Percentiles rank a stretch among this genome's conserved stretches.
These are phyloP conservation scores for Burhinus bistriatus DNA, from an alignment of 2,113 vertebrate genomes.

Conservation along the genomic window DNA sequence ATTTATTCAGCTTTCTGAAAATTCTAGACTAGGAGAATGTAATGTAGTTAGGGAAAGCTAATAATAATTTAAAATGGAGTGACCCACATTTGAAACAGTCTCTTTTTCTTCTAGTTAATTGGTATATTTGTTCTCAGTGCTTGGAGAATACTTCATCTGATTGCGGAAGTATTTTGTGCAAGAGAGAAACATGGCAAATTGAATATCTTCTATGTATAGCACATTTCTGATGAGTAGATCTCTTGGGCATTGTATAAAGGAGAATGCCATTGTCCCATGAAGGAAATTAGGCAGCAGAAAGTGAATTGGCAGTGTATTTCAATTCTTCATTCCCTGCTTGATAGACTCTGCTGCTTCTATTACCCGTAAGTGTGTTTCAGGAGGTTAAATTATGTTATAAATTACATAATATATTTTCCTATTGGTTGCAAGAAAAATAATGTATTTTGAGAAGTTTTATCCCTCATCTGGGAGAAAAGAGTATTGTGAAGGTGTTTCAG, in stretches of 20 bases:
- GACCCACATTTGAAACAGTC: neutral
- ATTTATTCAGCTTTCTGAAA: constrained; percentile 1
- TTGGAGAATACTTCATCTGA: neutral
- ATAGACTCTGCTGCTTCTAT: neutral
- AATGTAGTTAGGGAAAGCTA: neutral
- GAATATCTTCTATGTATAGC: neutral
- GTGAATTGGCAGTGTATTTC: neutral
- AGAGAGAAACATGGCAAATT: neutral
- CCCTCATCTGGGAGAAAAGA: neutral
- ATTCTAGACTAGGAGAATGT: neutral
- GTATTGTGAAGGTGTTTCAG: neutral
- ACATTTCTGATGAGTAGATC: neutral
- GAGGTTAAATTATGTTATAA: neutral
- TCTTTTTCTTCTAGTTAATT: neutral
- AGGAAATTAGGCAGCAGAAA: neutral
- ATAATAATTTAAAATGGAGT: neutral
- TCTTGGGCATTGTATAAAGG: neutral
- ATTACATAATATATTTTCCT: neutral
- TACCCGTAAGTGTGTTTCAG: neutral
- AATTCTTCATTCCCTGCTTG: neutral
- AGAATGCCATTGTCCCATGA: neutral
- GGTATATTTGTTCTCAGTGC: neutral
- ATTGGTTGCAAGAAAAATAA: neutral
- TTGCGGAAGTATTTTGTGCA: neutral
- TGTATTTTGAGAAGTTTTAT: neutral